These are phyloP conservation scores for Scaptomyza montana DNA, from an alignment of 1,140 invertebrate species.

Conservation along the genomic window DNA sequence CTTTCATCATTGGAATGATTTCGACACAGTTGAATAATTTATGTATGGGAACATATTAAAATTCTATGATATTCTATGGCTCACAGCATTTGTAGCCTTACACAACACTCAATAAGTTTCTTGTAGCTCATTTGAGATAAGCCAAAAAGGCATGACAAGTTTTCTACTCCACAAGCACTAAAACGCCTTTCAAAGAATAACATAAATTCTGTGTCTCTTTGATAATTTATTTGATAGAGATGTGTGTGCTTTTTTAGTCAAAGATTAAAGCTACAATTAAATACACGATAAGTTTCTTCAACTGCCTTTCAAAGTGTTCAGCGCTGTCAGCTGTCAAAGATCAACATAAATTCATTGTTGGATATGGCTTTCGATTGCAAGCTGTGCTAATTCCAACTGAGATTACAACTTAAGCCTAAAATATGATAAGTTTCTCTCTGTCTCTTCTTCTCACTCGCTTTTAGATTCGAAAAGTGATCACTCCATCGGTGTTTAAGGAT, in stretches of 20 bases:
- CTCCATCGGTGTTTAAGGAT: slow-evolving; percentile 3
- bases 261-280: neutral
- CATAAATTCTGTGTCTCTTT: neutral
- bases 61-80: too few species aligned
- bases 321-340: neutral
- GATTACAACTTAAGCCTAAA: neutral
- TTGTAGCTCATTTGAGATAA: too few species aligned
- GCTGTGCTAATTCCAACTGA: neutral
- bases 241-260: neutral
- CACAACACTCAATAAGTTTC: too few species aligned
- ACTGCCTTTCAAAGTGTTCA: too few species aligned
- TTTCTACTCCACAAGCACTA: neutral
- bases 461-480: neutral
- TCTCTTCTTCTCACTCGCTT: too few species aligned
- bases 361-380: neutral
- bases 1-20: too few species aligned
- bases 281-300: too few species aligned
- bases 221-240: neutral
- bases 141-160: neutral
- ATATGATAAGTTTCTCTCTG: slow-evolving; percentile 4
- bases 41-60: too few species aligned
- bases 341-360: neutral
- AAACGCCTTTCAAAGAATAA: neutral
- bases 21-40: too few species aligned
- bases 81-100: too few species aligned